phyloP scores from a whole-genome alignment of 2,113 vertebrate species.

The Haliaeetus leucogaster region DNA sequence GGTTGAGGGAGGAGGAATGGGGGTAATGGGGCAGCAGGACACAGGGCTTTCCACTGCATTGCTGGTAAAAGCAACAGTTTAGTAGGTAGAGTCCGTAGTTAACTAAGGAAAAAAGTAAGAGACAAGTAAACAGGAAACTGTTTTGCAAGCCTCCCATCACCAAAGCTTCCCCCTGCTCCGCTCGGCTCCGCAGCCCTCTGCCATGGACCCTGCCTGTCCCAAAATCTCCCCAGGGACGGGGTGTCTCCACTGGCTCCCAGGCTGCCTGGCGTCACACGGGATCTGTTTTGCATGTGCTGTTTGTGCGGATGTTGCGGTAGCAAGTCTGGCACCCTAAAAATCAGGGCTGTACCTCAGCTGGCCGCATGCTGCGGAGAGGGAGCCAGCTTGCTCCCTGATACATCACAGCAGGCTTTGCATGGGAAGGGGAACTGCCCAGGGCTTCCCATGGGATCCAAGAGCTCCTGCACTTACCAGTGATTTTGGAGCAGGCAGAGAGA shows the following conservation, averaged over 20 bases:
- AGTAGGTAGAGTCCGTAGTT: accelerated
- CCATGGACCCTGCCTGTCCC: neutral
- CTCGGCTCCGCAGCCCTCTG: neutral
- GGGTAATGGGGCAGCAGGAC: accelerated
- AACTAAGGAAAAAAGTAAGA: neutral
- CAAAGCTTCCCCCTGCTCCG: neutral
- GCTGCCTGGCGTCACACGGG: neutral
- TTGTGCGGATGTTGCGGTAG: accelerated
- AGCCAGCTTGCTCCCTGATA: too few relatives aligned
- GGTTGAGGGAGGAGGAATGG: neutral
- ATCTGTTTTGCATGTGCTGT: accelerated
- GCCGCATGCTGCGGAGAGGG: accelerated
- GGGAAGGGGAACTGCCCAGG: neutral
- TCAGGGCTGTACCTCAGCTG: accelerated
- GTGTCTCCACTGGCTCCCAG: neutral
- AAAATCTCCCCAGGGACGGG: neutral
- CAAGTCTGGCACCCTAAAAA: neutral
- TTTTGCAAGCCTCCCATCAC: neutral
- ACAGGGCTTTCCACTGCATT: neutral
- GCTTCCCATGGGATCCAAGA: accelerated
- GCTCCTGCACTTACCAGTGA: neutral
- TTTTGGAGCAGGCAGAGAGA: neutral
- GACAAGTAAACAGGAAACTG: conserved; percentile 32
- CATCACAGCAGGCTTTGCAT: neutral
- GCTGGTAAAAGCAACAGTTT: neutral